Evolutionary conservation across 1,140 invertebrate species (phyloP).

Genomic region (Brachionus asplanchnoidis): DNA sequence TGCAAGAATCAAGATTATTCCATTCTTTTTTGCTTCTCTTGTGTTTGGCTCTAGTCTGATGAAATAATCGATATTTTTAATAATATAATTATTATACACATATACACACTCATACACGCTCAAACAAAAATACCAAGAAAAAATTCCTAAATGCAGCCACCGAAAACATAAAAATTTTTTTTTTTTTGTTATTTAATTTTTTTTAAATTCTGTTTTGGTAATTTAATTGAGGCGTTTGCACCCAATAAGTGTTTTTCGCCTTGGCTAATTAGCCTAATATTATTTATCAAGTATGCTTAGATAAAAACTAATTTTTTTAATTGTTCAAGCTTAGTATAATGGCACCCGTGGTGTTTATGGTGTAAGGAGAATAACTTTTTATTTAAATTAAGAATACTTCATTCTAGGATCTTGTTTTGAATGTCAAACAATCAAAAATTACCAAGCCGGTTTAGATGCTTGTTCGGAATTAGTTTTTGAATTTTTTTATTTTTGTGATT

Average conservation of each 20-base stretch:
- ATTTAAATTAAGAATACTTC: neutral
- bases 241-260: neutral
- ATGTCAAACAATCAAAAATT: neutral
- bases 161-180: neutral
- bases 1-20: neutral
- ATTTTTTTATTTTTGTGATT: neutral
- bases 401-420: neutral
- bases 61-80: neutral
- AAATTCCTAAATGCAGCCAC: neutral
- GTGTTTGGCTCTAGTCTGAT: neutral
- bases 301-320: neutral
- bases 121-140: neutral
- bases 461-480: neutral
- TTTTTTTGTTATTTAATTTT: neutral
- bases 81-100: conserved; percentile 6
- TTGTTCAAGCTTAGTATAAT: neutral
- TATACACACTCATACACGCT: neutral
- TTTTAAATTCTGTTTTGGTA: neutral
- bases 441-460: neutral
- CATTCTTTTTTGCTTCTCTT: neutral
- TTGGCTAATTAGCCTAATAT: neutral
- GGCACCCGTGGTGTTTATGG: neutral
- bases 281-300: neutral
- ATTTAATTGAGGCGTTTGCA: neutral
- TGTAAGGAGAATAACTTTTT: neutral